These are phyloP conservation scores for Microctonus hyperodae DNA, from an alignment of 2,888 invertebrate species.

Conservation along the genomic window DNA sequence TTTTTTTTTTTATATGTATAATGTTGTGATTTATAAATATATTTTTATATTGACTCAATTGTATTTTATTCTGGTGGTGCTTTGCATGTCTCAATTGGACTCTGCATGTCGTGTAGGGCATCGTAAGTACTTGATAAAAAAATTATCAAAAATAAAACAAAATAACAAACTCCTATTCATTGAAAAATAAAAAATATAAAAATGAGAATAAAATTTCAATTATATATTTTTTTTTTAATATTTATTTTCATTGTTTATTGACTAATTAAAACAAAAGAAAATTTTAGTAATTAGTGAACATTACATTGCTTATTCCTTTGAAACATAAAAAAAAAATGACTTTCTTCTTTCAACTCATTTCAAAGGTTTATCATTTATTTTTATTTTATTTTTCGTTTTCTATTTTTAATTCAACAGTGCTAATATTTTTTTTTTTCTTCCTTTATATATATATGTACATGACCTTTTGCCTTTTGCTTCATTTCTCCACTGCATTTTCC, in stretches of 20 bases:
- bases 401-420: neutral
- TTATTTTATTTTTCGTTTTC: neutral
- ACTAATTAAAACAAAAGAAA: neutral
- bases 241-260: neutral
- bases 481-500: neutral
- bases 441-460: neutral
- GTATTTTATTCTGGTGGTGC: slow-evolving; percentile 59
- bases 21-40: slow-evolving; percentile 48
- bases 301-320: neutral
- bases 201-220: neutral
- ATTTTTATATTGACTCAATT: slow-evolving; percentile 58
- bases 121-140: slow-evolving; percentile 59
- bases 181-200: neutral
- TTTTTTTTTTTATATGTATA: slow-evolving; percentile 40
- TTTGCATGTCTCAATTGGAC: slow-evolving; percentile 63
- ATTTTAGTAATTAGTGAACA: neutral
- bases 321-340: neutral
- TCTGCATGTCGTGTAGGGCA: slow-evolving; percentile 63
- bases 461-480: neutral
- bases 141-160: neutral
- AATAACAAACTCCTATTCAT: neutral
- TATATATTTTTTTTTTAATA: too few species aligned
- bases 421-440: neutral
- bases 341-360: neutral
- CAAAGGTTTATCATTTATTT: neutral